phyloP scores from a whole-genome alignment of 2,888 invertebrate genomes.

The Trichacis sp. region DNA sequence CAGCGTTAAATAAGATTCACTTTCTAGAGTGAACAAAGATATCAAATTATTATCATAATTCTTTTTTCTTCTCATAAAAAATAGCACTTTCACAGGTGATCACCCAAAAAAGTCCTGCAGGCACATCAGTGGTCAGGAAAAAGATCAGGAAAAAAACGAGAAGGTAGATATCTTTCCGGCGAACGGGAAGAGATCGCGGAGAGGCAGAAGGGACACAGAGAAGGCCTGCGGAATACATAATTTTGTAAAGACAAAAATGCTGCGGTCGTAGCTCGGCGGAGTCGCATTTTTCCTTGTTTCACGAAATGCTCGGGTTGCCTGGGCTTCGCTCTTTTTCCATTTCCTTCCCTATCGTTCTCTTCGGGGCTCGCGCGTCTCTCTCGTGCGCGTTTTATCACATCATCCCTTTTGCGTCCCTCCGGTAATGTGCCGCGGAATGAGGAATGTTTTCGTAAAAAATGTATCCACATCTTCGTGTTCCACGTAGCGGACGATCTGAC shows the following conservation, averaged over 20 bases:
- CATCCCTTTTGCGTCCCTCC: constrained; percentile 56
- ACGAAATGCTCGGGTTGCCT: constrained; percentile 64
- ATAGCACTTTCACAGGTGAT: too few species aligned
- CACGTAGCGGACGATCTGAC: constrained; percentile 39
- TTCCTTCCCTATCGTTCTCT: constrained; percentile 40
- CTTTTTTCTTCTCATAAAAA: too few species aligned
- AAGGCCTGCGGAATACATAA: constrained; percentile 69
- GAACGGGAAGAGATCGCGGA: constrained; percentile 41
- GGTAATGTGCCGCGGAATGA: constrained; percentile 66
- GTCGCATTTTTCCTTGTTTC: constrained; percentile 68
- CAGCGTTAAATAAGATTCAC: too few species aligned
- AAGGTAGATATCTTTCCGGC: too few species aligned
- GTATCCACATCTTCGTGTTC: constrained; percentile 62
- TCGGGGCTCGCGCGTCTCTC: constrained; percentile 39
- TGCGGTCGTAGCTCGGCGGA: constrained; percentile 66
- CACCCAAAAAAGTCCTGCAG: too few species aligned
- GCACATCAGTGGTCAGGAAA: too few species aligned
- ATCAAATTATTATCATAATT: too few species aligned
- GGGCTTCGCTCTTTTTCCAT: constrained; percentile 47
- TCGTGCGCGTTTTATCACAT: constrained; percentile 51
- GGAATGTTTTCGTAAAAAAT: constrained; percentile 64
- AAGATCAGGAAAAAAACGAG: too few species aligned
- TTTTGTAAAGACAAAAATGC: constrained; percentile 70
- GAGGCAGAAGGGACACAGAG: constrained; percentile 54
- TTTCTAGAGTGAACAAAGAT: too few species aligned